Base-by-base conservation (phyloP, 2,888 invertebrate species). In the Elegia similella region DNA sequence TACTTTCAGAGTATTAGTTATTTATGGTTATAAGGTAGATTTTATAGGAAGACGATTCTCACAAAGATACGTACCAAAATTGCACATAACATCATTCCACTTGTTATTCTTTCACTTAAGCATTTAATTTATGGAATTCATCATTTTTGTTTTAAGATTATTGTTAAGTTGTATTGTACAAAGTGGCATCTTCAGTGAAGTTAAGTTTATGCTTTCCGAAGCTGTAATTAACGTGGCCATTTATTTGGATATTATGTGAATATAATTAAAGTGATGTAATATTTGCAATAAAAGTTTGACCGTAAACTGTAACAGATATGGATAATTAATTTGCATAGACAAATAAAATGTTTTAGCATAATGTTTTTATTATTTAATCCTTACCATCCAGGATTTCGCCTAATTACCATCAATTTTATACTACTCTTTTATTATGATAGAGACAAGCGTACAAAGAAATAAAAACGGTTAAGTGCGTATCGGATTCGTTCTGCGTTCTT, bases 261-360 rank as follows among this genome's bases (percentile, higher is more conserved):
- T 86, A 83, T 79, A 75, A 59, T 73, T 67, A 86, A 86, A 84
- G 83, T 76, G 73, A 80, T 75, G 80, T 80, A 81, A 76, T 80
- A 76, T 79, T 80, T 80, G 76, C 80, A 83, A 78, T 79, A 67
- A 80, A 80, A 77, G 71, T 72, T 83, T 80, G 76, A 83, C 74
- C 73, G 81, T 76, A 69, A 78, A 77, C 70, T 86, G 84, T 86
- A 88, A 80, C 74, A 76, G 73, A 79, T 76, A 80, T 77, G 70
- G 76, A 81, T 84, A 69, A 84, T 79, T 38, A 69, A 84, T 78
- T 81, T 83, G 82, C 75, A 84, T 88, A 87, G 84, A 83, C 78
- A 83, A 89, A 88, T 89, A 87, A 90, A 81, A 85, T 84, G 89
- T 85, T 88, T 88, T 85, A 88, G 83, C 73, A 30, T 42, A 42